phyloP scores from a whole-genome alignment of 2,888 invertebrate genomes.

The Drosophila melanosoma region DNA sequence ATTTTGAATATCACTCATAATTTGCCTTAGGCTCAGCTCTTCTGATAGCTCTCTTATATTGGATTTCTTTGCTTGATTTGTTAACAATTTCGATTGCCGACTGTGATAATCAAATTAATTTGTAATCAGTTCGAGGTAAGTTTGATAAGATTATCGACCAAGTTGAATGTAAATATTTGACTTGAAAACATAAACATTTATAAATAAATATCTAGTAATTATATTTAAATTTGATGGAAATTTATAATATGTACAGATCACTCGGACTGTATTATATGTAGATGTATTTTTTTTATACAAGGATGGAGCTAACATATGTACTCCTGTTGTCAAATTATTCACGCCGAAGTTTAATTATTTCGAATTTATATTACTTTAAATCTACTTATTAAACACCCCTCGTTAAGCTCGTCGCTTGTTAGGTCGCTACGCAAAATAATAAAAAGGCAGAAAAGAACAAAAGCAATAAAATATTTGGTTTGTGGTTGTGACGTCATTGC shows the following conservation, averaged over 20 bases:
- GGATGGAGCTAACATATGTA: neutral
- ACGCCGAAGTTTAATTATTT: neutral
- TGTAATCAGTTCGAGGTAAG: slow-evolving; percentile 6
- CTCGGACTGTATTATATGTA: neutral
- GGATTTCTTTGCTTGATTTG: neutral
- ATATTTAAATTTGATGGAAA: neutral
- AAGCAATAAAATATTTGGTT: slow-evolving; percentile 41
- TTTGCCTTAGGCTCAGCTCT: slow-evolving; percentile 18
- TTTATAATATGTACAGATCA: neutral
- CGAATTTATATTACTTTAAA: neutral
- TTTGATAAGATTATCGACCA: neutral
- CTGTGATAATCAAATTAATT: neutral
- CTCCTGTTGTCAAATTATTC: neutral
- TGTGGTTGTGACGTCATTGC: slow-evolving; percentile 52
- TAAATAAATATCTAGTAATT: neutral
- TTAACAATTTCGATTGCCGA: neutral
- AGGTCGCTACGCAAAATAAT: neutral
- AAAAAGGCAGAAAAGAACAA: neutral
- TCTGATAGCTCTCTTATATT: neutral
- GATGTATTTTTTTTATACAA: neutral
- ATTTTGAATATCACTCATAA: slow-evolving; percentile 9
- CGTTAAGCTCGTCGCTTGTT: slow-evolving; percentile 15
- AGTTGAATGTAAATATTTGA: neutral
- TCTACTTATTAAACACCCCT: slow-evolving; percentile 9
- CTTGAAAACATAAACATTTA: neutral